phyloP scores from a whole-genome alignment of 2,888 invertebrate genomes.

The Chrysopilus asiliformis region DNA sequence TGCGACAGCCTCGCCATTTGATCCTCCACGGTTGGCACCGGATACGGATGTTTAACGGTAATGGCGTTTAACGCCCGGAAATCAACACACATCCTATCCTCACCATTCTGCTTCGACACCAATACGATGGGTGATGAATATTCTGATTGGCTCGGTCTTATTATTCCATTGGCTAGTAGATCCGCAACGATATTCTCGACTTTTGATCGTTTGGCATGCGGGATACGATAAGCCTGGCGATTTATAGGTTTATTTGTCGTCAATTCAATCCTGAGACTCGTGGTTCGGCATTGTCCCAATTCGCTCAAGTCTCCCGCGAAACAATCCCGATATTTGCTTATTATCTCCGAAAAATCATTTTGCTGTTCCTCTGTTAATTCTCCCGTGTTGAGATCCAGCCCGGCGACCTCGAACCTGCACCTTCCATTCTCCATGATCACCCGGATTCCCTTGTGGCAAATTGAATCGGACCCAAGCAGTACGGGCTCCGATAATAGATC shows the following conservation, averaged over 20 bases:
- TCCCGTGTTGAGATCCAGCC: not conserved
- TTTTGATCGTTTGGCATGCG: constrained; percentile 8
- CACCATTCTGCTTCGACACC: no score
- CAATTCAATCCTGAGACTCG: constrained; percentile 8
- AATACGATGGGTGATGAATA: no score
- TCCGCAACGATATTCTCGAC: constrained; percentile 10
- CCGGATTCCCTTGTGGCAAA: not conserved
- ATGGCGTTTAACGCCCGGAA: constrained; percentile 22
- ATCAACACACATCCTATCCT: constrained; percentile 18
- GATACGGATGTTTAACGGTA: constrained; percentile 24
- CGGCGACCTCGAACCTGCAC: not conserved
- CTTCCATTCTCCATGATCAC: not conserved
- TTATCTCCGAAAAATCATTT: not conserved
- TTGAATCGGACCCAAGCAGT: not conserved
- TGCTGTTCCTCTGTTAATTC: not conserved
- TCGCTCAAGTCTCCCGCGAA: not conserved
- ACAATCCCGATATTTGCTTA: not conserved
- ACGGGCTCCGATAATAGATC: not conserved
- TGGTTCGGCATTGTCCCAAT: not conserved
- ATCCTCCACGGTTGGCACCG: constrained; percentile 29
- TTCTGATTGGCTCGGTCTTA: constrained; percentile 10
- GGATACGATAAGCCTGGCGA: constrained; percentile 7
- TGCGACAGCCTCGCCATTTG: constrained; percentile 22
- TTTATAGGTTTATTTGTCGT: constrained; percentile 7
- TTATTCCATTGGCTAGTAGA: constrained; percentile 8